These are phyloP conservation scores for Melanaphis sacchari DNA, from an alignment of 1,140 invertebrate species.

Conservation along the genomic window DNA sequence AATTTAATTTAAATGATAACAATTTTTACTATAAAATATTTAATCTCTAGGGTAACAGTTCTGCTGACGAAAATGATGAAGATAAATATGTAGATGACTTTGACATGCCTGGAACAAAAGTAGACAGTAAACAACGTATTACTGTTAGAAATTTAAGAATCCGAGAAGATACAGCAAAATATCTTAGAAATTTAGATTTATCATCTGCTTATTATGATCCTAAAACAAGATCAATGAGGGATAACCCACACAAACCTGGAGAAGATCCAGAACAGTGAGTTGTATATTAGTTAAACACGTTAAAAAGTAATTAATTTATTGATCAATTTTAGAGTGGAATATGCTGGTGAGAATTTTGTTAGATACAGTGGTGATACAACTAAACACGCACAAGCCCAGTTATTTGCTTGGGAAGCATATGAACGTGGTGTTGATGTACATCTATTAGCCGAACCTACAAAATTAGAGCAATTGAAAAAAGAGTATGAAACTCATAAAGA, in stretches of 20 bases:
- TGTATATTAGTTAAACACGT: background rate
- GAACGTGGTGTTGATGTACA: conserved; percentile 95
- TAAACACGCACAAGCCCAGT: conserved; percentile 86
- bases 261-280: conserved; percentile 70
- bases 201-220: conserved; percentile 99
- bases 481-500: conserved; percentile 90
- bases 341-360: conserved; percentile 95
- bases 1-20: background rate
- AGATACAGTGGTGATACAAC: conserved; percentile 92
- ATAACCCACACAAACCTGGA: conserved; percentile 87
- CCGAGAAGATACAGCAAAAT: conserved; percentile 98
- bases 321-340: conserved; percentile 73
- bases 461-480: conserved; percentile 88
- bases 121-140: conserved; percentile 98
- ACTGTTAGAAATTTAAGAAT: conserved; percentile 98
- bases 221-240: conserved; percentile 97
- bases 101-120: conserved; percentile 98
- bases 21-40: background rate
- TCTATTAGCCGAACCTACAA: conserved; percentile 95
- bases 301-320: conserved; percentile 36
- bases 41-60: conserved; percentile 53
- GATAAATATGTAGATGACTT: conserved; percentile 96
- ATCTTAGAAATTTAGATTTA: conserved; percentile 94
- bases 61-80: conserved; percentile 82
- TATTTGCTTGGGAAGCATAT: conserved; percentile 98